Percentiles rank a stretch among this genome's conserved stretches.
phyloP scores from a whole-genome alignment of 2,797 vertebrate species.

The Rhyacichthys aspro region DNA sequence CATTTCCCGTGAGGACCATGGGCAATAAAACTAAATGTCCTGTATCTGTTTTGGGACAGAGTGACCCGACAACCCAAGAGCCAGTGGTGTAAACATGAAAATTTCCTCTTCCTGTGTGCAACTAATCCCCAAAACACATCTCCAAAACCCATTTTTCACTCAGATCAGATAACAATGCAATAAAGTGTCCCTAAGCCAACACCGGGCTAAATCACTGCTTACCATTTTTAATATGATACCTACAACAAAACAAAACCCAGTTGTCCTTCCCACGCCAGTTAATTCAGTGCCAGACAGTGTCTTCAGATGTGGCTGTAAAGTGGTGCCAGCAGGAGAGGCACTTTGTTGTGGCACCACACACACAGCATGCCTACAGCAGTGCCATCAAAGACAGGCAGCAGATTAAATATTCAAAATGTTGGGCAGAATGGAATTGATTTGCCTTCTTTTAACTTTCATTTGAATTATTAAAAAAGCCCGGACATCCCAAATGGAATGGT shows the following conservation, averaged over 20 bases:
- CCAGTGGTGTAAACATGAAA: background rate
- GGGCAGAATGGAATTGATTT: background rate
- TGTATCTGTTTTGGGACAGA: background rate
- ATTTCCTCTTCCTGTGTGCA: slow-evolving; percentile 11
- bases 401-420: background rate
- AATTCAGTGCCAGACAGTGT: slow-evolving; percentile 38
- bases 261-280: slow-evolving; percentile 29
- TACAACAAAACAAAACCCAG: slow-evolving; percentile 42
- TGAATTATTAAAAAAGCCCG: background rate
- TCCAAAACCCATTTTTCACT: background rate
- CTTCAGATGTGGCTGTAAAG: slow-evolving; percentile 38
- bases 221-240: slow-evolving; percentile 4
- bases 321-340: slow-evolving; percentile 45
- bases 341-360: slow-evolving; percentile 60
- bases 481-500: no score
- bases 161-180: background rate
- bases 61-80: background rate
- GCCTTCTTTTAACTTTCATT: background rate
- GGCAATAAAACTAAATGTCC: background rate
- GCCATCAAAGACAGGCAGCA: slow-evolving; percentile 3
- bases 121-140: background rate
- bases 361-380: slow-evolving; percentile 16
- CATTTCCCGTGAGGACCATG: background rate
- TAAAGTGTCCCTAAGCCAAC: slow-evolving; percentile 5
- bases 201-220: slow-evolving; percentile 10